Conservation (phyloP, 2,888 invertebrate genomes). For the Macrosoma leucophasiata region DNA sequence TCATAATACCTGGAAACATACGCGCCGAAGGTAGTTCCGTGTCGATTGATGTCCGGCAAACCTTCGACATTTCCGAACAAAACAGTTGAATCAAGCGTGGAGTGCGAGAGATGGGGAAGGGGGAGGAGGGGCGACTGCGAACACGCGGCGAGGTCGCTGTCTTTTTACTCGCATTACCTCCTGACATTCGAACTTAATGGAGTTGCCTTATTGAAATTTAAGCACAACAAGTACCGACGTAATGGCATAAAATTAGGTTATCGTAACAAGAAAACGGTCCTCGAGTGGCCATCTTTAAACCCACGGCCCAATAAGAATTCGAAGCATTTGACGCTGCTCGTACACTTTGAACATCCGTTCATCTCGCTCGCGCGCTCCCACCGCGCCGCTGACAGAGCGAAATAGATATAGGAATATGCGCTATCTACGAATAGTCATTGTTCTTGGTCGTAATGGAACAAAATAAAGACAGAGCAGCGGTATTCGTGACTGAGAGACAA, state of each 20-base stretch:
- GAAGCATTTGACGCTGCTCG: conserved; percentile 51
- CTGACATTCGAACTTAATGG: conserved; percentile 71
- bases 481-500: conserved; percentile 71
- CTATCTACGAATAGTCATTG: conserved; percentile 68
- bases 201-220: conserved; percentile 66
- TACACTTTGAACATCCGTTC: conserved; percentile 34
- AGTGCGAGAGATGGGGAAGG: conserved; percentile 23
- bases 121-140: conserved; percentile 39
- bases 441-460: conserved; percentile 73
- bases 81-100: conserved; percentile 47
- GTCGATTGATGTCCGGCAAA: conserved; percentile 69
- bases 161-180: conserved; percentile 65
- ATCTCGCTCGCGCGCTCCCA: conserved; percentile 44
- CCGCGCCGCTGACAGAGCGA: conserved; percentile 39
- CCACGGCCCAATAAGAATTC: conserved; percentile 67
- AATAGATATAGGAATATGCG: conserved; percentile 54
- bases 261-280: conserved; percentile 68
- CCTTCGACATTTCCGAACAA: conserved; percentile 70
- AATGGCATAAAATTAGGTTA: conserved; percentile 72
- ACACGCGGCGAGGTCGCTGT: conserved; percentile 61
- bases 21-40: conserved; percentile 68
- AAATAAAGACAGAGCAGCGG: conserved; percentile 74
- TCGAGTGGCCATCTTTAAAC: conserved; percentile 70
- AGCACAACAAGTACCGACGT: conserved; percentile 59
- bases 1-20: conserved; percentile 58